These are phyloP conservation scores for Pelvicachromis taeniatus DNA, from an alignment of 2,113 vertebrate species.

Conservation along the genomic window DNA sequence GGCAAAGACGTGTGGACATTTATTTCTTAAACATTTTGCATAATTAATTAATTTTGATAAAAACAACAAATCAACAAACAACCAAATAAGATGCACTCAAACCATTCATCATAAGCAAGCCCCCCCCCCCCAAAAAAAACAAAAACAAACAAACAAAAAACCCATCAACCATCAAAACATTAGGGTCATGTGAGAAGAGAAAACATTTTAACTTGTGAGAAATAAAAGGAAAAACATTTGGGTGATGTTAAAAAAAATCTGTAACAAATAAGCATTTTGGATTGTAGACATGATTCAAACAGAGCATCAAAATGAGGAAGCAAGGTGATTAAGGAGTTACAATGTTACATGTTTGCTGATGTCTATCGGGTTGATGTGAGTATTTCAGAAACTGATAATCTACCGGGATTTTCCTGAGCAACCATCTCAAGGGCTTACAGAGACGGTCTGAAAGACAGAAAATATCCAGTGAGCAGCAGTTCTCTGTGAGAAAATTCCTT, in stretches of 20 bases:
- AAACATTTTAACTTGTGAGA: not conserved
- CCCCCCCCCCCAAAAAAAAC: too few species aligned
- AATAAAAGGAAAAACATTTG: not conserved
- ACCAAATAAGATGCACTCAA: too few species aligned
- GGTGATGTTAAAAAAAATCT: not conserved
- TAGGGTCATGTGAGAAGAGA: accelerated
- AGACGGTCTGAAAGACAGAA: not conserved
- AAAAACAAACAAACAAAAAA: too few species aligned
- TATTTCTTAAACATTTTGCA: not conserved
- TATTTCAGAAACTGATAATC: not conserved
- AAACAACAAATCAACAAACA: too few species aligned
- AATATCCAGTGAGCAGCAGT: not conserved
- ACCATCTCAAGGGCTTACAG: not conserved
- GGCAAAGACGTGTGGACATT: not conserved
- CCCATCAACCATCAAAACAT: not conserved
- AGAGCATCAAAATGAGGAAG: not conserved
- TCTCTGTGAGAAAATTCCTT: not conserved
- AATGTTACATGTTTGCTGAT: not conserved
- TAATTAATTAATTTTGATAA: not conserved
- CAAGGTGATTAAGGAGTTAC: not conserved
- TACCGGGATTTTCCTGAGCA: not conserved
- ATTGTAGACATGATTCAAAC: not conserved
- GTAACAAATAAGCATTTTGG: not conserved
- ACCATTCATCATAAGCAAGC: too few species aligned
- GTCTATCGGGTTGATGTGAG: not conserved